These are phyloP conservation scores for Catharus fuscescens DNA, from an alignment of 2,113 vertebrate genomes.

Conservation along the genomic window DNA sequence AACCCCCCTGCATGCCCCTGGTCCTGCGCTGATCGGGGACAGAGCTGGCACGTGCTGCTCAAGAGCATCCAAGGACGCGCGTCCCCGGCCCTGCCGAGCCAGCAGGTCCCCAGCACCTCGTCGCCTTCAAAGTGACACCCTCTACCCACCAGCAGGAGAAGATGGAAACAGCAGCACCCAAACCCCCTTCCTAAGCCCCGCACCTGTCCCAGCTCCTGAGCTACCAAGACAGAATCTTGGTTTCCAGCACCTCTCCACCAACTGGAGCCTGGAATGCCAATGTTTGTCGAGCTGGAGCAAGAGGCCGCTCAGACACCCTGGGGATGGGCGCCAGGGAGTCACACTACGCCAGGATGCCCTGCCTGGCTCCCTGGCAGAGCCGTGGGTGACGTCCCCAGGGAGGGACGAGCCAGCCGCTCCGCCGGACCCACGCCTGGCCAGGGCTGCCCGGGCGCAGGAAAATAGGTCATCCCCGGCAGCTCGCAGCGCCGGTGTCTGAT, in stretches of 20 bases:
- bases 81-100: background rate
- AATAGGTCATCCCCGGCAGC: constrained; percentile 75
- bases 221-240: background rate
- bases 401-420: background rate
- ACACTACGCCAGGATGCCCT: rapidly evolving
- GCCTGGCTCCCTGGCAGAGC: background rate
- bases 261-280: background rate
- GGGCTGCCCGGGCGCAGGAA: constrained; percentile 19
- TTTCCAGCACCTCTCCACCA: background rate
- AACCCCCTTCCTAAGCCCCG: background rate
- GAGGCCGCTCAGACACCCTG: background rate
- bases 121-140: background rate
- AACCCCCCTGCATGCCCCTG: background rate
- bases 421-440: background rate
- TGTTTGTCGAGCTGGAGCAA: background rate
- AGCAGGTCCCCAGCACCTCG: background rate
- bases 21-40: background rate
- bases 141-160: background rate
- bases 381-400: background rate
- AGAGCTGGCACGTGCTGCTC: constrained; percentile 16
- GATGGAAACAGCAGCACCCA: background rate
- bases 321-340: background rate
- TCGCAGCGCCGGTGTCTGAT: constrained; percentile 34
- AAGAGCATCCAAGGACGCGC: constrained; percentile 62
- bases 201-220: background rate